Percentiles rank a stretch among this genome's conserved stretches.
Conservation (phyloP, 2,888 invertebrate genomes). For the Vandiemenella viatica region DNA sequence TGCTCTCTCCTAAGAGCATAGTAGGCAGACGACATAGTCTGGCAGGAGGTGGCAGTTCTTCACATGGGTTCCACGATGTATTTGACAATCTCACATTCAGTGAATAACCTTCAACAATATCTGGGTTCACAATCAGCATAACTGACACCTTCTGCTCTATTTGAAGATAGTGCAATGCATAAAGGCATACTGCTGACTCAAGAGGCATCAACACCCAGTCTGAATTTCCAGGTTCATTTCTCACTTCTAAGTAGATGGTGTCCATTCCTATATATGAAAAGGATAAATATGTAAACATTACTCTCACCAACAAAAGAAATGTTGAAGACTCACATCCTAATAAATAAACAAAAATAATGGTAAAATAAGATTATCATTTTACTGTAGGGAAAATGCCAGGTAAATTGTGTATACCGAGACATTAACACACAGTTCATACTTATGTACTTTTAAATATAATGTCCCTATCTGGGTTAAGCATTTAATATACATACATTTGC, state of each 20-base stretch:
- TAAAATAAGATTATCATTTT: no score
- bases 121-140: neutral
- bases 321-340: no score
- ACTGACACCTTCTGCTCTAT: conserved; percentile 26
- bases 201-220: conserved; percentile 31
- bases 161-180: conserved; percentile 16
- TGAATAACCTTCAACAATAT: neutral
- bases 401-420: no score
- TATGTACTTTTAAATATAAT: no score
- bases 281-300: no score
- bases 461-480: no score
- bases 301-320: no score
- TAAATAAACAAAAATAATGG: no score
- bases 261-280: no score
- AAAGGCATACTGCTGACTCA: conserved; percentile 32
- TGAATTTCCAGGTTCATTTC: conserved; percentile 16
- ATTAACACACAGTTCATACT: no score
- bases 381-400: no score
- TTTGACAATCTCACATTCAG: conserved; percentile 16
- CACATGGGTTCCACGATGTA: conserved; percentile 5
- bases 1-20: conserved; percentile 35
- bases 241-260: conserved; percentile 25
- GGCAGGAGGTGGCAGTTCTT: conserved; percentile 29
- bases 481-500: no score
- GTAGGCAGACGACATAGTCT: conserved; percentile 45